phyloP scores from a whole-genome alignment of 2,888 invertebrate genomes.

The Stictocephala bisonia region DNA sequence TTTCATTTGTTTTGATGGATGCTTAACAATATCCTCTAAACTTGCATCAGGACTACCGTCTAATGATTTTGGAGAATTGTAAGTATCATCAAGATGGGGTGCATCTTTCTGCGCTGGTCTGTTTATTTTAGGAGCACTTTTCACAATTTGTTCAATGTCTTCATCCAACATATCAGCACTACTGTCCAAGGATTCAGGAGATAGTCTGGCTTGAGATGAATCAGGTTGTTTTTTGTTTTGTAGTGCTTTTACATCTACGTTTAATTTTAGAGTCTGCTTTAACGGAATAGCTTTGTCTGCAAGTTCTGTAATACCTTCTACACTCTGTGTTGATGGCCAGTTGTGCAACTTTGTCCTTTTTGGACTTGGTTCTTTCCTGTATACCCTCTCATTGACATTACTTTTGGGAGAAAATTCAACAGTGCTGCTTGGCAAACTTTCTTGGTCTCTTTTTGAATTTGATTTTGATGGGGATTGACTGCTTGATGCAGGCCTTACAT shows the following conservation, averaged over 20 bases:
- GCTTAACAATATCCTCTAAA: conserved; percentile 9
- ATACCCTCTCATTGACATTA: conserved; percentile 1
- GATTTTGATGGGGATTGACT: neutral
- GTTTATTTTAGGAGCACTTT: neutral
- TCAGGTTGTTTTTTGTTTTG: neutral
- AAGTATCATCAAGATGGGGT: neutral
- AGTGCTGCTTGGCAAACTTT: neutral
- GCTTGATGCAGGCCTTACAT: neutral
- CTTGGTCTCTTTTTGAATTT: conserved; percentile 14
- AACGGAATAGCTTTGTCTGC: too few species aligned
- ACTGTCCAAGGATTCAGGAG: conserved; percentile 13
- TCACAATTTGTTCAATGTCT: conserved; percentile 27
- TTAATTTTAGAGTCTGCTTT: neutral
- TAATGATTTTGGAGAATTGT: neutral
- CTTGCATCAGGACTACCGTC: conserved; percentile 6
- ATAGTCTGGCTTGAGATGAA: neutral
- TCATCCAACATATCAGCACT: conserved; percentile 32
- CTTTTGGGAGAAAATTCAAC: neutral
- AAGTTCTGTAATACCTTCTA: too few species aligned
- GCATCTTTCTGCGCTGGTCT: neutral
- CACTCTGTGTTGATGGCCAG: neutral
- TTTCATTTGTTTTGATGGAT: conserved; percentile 17
- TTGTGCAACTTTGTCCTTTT: conserved; percentile 10
- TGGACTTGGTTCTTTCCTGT: conserved; percentile 8
- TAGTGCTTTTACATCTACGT: neutral